Base-by-base conservation (phyloP, 1,140 invertebrate genomes). In the Euwallacea fornicatus region DNA sequence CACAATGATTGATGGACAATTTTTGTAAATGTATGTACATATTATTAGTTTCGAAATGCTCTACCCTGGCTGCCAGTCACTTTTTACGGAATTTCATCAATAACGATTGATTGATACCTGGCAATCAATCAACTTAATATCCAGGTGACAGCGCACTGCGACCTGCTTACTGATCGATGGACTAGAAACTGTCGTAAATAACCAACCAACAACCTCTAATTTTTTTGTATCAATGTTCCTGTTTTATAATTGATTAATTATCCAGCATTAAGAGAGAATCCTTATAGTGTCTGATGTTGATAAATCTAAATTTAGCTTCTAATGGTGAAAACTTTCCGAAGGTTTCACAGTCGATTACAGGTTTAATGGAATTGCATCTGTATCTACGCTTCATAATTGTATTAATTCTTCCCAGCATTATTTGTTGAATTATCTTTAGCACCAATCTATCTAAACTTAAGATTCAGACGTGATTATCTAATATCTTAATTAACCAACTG, bases 11-110 rank as follows among this genome's bases (percentile, higher is more conserved):
- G 68, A 70, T 70, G 59, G 59, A 70, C 61, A 63, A 53, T 63
- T 70, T 70, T 70, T 63, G 68, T 70, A 70, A 70, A 70, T 70
- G 59, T 64, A 63, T 70, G 68, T 70, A 70, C 68, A 70, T 70
- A 70, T 70, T 63, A 70, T 70, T 70, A 70, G 68, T 70, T 70
- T 70, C 41, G 53, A 70, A 70, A 63, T 61, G 56, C 58, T 66
- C 56, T 58, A 50, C 10, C 42, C 58, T 71, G 69, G 47, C 69
- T 71, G 69, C 62, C 69, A 71, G 64, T 71, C 69, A 70, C 50
- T 59, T 66, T 66, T 66, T 63, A 63, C 11, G 60, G 53, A 70
- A 70, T 70, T 70, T 70, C 50, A 70, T 70, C 68, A 70, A 70
- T 70, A 69, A 69, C 68, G 68, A 42, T 70, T 70, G 68, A 70